These are phyloP conservation scores for Calliopsis andreniformis DNA, from an alignment of 1,140 invertebrate genomes.

Conservation along the genomic window DNA sequence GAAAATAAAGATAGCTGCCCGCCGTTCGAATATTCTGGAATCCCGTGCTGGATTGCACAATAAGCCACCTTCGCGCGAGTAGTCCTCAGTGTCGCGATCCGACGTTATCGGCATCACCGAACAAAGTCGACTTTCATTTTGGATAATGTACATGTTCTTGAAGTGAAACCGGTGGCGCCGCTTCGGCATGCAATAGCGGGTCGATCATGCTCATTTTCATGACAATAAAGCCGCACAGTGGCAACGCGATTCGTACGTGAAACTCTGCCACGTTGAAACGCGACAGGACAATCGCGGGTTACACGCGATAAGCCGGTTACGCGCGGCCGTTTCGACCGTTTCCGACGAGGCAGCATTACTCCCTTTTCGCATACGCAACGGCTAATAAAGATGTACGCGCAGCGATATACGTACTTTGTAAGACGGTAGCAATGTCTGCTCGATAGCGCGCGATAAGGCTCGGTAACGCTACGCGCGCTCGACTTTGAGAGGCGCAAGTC, in stretches of 20 bases:
- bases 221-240: conserved; percentile 44
- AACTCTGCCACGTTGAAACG: conserved; percentile 11
- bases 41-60: conserved; percentile 1
- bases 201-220: conserved; percentile 53
- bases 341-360: background rate
- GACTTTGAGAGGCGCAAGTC: too few relatives aligned
- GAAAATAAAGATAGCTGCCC: background rate
- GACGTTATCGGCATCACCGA: background rate
- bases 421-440: background rate
- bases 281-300: background rate
- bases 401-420: background rate
- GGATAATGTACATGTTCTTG: background rate
- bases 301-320: background rate
- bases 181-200: conserved; percentile 4
- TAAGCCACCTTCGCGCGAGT: background rate
- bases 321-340: background rate
- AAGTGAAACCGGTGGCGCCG: conserved; percentile 4
- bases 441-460: too few relatives aligned
- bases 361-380: background rate
- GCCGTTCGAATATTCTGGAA: background rate
- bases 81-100: background rate
- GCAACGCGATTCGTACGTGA: conserved; percentile 16
- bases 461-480: too few relatives aligned
- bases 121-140: conserved; percentile 47
- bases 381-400: background rate